A percentile compares a stretch with the other conserved stretches of the same genome.
Conservation (phyloP, 2,797 vertebrate species). For the Hybognathus amarus region DNA sequence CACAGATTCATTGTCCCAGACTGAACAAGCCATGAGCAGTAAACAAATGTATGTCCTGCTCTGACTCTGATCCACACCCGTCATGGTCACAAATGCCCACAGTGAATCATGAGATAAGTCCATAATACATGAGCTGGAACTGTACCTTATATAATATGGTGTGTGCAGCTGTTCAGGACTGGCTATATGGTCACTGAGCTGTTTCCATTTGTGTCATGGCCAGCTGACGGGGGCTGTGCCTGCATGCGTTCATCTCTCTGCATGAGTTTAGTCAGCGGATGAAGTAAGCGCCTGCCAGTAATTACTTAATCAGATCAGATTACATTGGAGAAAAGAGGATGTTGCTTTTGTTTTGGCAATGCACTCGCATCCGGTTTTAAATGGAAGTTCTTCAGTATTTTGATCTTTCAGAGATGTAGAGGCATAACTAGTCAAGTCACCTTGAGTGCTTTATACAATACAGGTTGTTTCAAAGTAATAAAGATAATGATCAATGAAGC, state of each 20-base stretch:
- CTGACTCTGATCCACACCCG: not conserved
- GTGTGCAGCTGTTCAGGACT: not conserved
- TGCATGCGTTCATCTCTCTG: constrained; percentile 60
- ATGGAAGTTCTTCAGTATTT: constrained; percentile 26
- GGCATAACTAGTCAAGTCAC: not conserved
- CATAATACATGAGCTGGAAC: constrained; percentile 11
- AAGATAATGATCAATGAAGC: not conserved
- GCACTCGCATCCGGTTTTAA: not conserved
- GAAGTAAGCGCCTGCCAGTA: constrained; percentile 59
- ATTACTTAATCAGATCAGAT: constrained; percentile 73
- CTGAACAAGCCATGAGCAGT: not conserved
- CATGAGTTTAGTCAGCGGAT: constrained; percentile 70
- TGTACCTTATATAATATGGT: constrained; percentile 7
- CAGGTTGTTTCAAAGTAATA: not conserved
- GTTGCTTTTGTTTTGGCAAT: constrained; percentile 13
- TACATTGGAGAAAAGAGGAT: constrained; percentile 49
- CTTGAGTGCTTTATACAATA: not conserved
- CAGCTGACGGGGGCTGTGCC: constrained; percentile 63
- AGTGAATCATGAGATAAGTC: not conserved
- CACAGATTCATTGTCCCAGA: constrained; percentile 11
- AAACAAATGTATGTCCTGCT: not conserved
- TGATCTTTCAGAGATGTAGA: constrained; percentile 28
- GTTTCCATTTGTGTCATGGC: constrained; percentile 54
- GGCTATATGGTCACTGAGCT: constrained; percentile 4
- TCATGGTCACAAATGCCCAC: not conserved